A percentile compares a stretch with the other conserved stretches of the same genome.
phyloP scores from a whole-genome alignment of 2,113 vertebrate species.

The Oxygymnocypris stewartii region DNA sequence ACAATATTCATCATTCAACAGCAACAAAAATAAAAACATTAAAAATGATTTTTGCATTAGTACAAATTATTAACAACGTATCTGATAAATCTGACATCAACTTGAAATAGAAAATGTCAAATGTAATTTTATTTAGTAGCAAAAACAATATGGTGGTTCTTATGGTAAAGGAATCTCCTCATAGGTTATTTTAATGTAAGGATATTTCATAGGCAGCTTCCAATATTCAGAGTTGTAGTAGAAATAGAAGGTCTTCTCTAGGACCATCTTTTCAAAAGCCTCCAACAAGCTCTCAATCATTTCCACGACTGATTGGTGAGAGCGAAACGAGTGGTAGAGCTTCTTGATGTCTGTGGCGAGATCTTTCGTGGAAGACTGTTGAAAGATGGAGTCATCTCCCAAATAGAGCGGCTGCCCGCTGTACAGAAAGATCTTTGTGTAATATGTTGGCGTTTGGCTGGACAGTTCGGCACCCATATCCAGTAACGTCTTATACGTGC shows the following conservation, averaged over 20 bases:
- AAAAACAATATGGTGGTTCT: neutral
- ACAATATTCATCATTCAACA: neutral
- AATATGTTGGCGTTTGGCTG: slow-evolving; percentile 86
- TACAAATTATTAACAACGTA: neutral
- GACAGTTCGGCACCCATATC: slow-evolving; percentile 84
- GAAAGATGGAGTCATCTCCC: slow-evolving; percentile 91
- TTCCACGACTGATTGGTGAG: slow-evolving; percentile 78
- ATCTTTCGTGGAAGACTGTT: slow-evolving; percentile 79
- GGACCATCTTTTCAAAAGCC: slow-evolving; percentile 78
- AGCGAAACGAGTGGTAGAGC: slow-evolving; percentile 86
- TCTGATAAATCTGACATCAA: neutral
- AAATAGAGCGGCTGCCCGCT: slow-evolving; percentile 88
- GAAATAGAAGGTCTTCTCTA: slow-evolving; percentile 86
- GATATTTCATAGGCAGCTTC: slow-evolving; percentile 92
- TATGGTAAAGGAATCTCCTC: slow-evolving; percentile 87
- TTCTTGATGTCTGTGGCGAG: slow-evolving; percentile 80
- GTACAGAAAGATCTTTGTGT: slow-evolving; percentile 93
- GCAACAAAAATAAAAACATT: neutral
- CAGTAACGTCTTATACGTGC: slow-evolving; percentile 83
- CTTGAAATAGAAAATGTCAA: neutral
- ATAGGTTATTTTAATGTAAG: slow-evolving; percentile 86
- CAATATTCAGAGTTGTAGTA: slow-evolving; percentile 98
- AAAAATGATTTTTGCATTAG: neutral
- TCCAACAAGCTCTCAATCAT: slow-evolving; percentile 80
- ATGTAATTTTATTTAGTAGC: neutral